Evolutionary conservation across 2,113 vertebrate species (phyloP).

Genomic region (Falco punctatus): DNA sequence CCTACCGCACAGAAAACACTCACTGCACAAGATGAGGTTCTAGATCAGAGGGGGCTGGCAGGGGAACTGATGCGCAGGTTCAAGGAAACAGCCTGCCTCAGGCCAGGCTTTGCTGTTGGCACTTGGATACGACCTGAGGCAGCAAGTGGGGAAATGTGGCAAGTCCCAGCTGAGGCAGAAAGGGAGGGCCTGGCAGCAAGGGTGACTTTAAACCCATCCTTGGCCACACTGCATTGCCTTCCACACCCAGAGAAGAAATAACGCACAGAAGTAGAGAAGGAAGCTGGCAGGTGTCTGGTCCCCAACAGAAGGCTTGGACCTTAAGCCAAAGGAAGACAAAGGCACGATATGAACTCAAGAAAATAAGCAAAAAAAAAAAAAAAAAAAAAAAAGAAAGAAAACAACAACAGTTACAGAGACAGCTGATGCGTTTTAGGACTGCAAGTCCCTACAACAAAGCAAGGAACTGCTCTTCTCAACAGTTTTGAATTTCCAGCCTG

Average conservation of each 20-base stretch:
- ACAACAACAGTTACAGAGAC: not conserved
- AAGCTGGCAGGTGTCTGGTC: not conserved
- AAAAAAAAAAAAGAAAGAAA: not conserved
- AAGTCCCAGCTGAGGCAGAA: not conserved
- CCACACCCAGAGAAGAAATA: not conserved
- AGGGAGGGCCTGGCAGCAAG: fast-evolving
- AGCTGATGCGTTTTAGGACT: not conserved
- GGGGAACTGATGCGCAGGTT: not conserved
- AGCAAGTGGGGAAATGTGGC: not conserved
- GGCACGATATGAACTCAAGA: not conserved
- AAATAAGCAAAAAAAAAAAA: not conserved
- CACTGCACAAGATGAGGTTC: not conserved
- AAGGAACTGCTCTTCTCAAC: not conserved
- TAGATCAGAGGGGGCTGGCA: not conserved
- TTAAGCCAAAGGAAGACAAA: not conserved
- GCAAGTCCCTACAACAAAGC: not conserved
- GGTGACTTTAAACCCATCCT: not conserved
- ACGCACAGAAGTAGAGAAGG: not conserved
- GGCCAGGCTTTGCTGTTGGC: not conserved
- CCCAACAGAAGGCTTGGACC: not conserved
- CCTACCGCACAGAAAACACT: not conserved
- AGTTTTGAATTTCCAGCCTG: not conserved
- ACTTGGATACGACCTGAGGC: not conserved
- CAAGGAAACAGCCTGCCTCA: not conserved
- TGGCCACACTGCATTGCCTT: not conserved